Conservation (phyloP, 2,888 invertebrate genomes). For the Sarcophaga variegata region DNA sequence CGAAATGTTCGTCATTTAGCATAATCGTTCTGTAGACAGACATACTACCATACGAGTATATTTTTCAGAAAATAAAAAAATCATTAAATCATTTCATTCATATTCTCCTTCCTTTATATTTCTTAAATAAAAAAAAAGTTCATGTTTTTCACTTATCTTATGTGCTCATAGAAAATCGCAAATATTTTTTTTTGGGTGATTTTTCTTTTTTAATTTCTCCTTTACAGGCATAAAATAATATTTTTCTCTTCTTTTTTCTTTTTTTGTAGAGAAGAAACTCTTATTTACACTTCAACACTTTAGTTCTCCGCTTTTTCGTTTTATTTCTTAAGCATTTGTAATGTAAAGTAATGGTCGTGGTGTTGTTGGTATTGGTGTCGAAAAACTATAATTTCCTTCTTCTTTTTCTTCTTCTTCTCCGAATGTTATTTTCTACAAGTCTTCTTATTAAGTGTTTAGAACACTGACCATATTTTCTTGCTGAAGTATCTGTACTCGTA, state of each 20-base stretch:
- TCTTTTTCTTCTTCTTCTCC: neutral
- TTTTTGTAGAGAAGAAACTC: neutral
- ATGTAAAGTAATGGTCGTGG: slow-evolving; percentile 43
- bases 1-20: neutral
- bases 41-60: no score
- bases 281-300: slow-evolving; percentile 65
- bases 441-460: slow-evolving; percentile 55
- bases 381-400: slow-evolving; percentile 59
- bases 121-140: neutral
- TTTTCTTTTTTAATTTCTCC: neutral
- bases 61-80: no score
- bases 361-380: neutral
- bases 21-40: no score
- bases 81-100: slow-evolving; percentile 56
- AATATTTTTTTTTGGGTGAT: neutral
- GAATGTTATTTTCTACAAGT: slow-evolving; percentile 31
- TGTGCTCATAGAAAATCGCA: neutral
- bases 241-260: slow-evolving; percentile 13
- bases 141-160: neutral
- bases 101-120: slow-evolving; percentile 3
- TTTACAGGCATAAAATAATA: neutral
- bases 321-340: neutral
- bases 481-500: slow-evolving; percentile 49
- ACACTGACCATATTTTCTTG: slow-evolving; percentile 67
- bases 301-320: neutral